Base-by-base conservation (phyloP, 2,888 invertebrate genomes). In the Ferrisia virgata region DNA sequence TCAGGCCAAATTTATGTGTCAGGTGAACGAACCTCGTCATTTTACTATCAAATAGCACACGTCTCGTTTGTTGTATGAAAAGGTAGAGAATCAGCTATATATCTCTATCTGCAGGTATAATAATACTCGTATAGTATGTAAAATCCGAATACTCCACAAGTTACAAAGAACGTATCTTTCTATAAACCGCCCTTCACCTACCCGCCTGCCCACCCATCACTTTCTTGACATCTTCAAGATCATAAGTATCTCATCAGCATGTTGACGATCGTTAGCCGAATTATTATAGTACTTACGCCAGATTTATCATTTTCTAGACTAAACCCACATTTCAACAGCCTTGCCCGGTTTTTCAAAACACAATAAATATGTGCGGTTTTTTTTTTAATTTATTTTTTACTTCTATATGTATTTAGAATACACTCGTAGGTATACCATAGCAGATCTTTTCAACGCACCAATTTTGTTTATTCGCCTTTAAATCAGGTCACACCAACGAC, bases 1-100 rank as follows among this genome's bases (percentile, higher is more conserved):
- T 64, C 25, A 64, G 64, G 28, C 28, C 28, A 64, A 64, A 64
- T 64, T 64, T 64, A 25, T 28, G 28, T 36, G 72, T 76, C 72
- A 36, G 72, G 72, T 76, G 72, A 76, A 76, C 72, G 72, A 76
- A 76, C 72, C 72, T 33, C 0, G 36, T 18, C 36, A 76, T 76
- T 76, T 36, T 76, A 36, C 22, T 76, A 36, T 36, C 15, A 76
- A 47, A 47, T 2, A 43, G n/a, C 43, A 43, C 15, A 43, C 43
- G n/a, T 8, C 8, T 36, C 36, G 36, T 36, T 6, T 36, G 8
- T 4, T 4, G 36, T 36, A n/a, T n/a, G n/a, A n/a, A 36, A 36
- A 43, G n/a, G n/a, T 1, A 43, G 43, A 3, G n/a, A n/a, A n/a
- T n/a, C n/a, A n/a, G n/a, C n/a, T n/a, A n/a, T 22, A 53, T 22